These are phyloP conservation scores for Argyra leucocephala DNA, from an alignment of 2,888 invertebrate species.

Conservation along the genomic window DNA sequence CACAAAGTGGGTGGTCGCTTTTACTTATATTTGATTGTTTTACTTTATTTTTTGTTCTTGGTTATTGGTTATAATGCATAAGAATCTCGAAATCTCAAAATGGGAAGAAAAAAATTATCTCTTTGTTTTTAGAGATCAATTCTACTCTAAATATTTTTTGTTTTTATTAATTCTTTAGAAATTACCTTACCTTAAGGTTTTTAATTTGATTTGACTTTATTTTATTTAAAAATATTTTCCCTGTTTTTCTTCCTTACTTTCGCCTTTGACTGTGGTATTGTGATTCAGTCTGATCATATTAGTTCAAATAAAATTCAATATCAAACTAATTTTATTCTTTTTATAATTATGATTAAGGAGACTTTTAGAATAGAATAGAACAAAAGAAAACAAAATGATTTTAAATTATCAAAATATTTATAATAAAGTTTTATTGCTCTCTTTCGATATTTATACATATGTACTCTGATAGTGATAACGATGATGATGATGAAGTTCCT, in stretches of 20 bases:
- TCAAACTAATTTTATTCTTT: no score
- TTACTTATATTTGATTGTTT: neutral
- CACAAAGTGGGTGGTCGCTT: neutral
- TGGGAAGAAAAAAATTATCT: neutral
- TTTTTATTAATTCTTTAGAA: neutral
- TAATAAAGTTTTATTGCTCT: neutral
- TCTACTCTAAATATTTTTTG: neutral
- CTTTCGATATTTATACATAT: neutral
- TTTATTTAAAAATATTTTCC: no score
- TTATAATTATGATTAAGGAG: no score
- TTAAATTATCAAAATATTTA: neutral
- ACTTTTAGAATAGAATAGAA: no score
- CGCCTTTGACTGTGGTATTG: no score
- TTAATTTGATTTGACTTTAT: no score
- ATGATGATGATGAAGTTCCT: no score
- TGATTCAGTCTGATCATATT: neutral
- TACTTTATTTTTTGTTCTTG: neutral
- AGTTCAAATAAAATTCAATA: no score
- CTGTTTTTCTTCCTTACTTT: neutral
- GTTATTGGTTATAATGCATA: no score
- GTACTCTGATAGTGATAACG: neutral
- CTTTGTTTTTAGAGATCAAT: neutral
- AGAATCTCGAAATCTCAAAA: no score
- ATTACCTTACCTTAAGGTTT: neutral
- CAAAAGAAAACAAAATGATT: no score